phyloP scores from a whole-genome alignment of 2,797 vertebrate species.

The Clarias fuscus region DNA sequence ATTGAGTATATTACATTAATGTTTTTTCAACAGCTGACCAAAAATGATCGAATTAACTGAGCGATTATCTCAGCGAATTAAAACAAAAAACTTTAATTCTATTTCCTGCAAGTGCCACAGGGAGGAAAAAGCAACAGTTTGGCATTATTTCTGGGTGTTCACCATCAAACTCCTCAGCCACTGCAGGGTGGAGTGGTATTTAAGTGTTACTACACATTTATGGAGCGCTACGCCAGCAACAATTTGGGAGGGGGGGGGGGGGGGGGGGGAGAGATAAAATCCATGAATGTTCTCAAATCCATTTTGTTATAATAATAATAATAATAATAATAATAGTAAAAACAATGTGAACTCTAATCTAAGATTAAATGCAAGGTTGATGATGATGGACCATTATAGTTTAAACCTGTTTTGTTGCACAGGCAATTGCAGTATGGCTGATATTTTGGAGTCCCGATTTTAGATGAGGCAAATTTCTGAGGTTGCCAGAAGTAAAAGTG shows the following conservation, averaged over 20 bases:
- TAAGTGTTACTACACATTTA: constrained; percentile 12
- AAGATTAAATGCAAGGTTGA: background rate
- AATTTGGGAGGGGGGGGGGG: background rate
- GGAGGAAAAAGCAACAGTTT: constrained; percentile 60
- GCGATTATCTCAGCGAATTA: constrained; percentile 65
- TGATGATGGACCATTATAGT: no score
- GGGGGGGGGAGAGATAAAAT: background rate
- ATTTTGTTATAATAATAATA: background rate
- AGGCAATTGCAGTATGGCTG: no score
- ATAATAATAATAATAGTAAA: background rate
- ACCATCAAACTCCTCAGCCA: constrained; percentile 57
- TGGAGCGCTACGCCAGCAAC: background rate
- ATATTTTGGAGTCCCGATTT: background rate
- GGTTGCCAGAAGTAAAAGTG: background rate
- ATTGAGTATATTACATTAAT: constrained; percentile 31
- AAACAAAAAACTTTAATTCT: constrained; percentile 64
- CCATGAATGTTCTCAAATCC: background rate
- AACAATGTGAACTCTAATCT: background rate
- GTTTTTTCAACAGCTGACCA: constrained; percentile 21
- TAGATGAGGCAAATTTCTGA: background rate
- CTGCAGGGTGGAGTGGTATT: constrained; percentile 26
- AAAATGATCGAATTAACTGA: constrained; percentile 52
- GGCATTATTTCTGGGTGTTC: constrained; percentile 73
- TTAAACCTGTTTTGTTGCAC: no score
- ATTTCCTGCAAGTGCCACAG: constrained; percentile 67